Conservation (phyloP, 2,888 invertebrate genomes). For the Hirtodrosophila cameraria region DNA sequence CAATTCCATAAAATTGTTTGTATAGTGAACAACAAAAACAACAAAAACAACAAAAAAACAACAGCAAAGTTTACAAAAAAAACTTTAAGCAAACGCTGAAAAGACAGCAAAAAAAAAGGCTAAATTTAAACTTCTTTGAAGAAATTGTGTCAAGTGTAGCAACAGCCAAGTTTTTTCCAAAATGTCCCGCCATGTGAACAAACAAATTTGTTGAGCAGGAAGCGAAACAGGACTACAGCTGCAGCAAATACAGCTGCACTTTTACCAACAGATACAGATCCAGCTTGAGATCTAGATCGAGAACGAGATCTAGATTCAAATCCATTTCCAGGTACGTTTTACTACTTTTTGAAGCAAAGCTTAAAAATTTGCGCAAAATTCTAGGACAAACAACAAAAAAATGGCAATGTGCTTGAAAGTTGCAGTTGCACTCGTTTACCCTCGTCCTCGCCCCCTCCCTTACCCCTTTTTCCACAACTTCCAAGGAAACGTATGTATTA, state of each 20-base stretch:
- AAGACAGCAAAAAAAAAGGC: too few relatives aligned
- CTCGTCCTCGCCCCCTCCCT: too few relatives aligned
- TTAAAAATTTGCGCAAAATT: slow-evolving; percentile 8
- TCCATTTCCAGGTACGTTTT: slow-evolving; percentile 39
- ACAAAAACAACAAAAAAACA: background rate
- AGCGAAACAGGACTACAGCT: slow-evolving; percentile 1
- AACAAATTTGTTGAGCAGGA: slow-evolving; percentile 15
- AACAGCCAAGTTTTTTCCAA: slow-evolving; percentile 6
- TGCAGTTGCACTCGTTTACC: slow-evolving; percentile 7
- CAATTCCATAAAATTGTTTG: background rate
- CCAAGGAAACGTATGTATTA: slow-evolving; percentile 37
- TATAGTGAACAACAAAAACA: background rate
- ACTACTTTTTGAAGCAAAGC: slow-evolving; percentile 10
- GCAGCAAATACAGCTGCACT: background rate
- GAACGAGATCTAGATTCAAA: background rate
- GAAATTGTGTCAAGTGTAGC: slow-evolving; percentile 6
- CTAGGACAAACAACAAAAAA: background rate
- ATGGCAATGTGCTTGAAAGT: slow-evolving; percentile 27
- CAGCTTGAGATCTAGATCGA: slow-evolving; percentile 11
- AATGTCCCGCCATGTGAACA: slow-evolving; percentile 54
- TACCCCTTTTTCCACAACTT: too few relatives aligned
- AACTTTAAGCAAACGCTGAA: too few relatives aligned
- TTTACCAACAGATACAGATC: background rate
- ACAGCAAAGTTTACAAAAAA: too few relatives aligned
- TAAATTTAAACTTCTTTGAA: background rate